These are phyloP conservation scores for Terebella lapidaria DNA, from an alignment of 2,888 invertebrate genomes.

Conservation along the genomic window DNA sequence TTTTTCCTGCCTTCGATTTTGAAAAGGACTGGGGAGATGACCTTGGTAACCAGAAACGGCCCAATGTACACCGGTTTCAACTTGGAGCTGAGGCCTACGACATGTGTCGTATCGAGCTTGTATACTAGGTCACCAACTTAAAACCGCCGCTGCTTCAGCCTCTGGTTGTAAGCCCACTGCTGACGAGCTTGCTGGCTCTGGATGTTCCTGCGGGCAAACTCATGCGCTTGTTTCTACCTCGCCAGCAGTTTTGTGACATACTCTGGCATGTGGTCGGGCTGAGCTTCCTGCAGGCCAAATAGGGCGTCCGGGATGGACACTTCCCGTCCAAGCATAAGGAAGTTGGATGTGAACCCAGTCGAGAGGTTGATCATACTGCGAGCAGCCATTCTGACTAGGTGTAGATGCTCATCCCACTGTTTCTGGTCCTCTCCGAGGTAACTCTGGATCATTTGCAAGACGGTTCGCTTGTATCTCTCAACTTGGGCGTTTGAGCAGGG, in stretches of 20 bases:
- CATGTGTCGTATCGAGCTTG: neutral
- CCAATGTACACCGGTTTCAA: neutral
- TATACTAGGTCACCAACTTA: neutral
- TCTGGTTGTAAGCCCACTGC: neutral
- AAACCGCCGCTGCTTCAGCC: neutral
- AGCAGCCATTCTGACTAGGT: neutral
- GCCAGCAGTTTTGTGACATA: too few species aligned
- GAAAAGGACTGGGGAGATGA: neutral
- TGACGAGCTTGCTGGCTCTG: too few species aligned
- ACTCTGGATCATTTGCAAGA: neutral
- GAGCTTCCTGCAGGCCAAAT: too few species aligned
- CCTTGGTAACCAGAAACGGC: neutral
- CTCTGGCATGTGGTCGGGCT: too few species aligned
- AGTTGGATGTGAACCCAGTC: slow-evolving; percentile 4
- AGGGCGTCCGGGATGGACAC: neutral
- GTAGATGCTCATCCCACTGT: neutral
- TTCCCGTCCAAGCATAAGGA: neutral
- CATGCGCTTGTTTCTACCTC: too few species aligned
- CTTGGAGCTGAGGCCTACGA: neutral
- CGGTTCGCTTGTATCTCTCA: slow-evolving; percentile 10
- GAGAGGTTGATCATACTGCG: neutral
- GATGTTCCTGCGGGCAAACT: too few species aligned
- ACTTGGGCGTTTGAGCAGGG: slow-evolving; percentile 17
- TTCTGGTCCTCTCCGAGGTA: neutral
- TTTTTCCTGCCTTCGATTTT: neutral